Conservation (phyloP, 2,113 vertebrate species). For the Callaeas wilsoni region DNA sequence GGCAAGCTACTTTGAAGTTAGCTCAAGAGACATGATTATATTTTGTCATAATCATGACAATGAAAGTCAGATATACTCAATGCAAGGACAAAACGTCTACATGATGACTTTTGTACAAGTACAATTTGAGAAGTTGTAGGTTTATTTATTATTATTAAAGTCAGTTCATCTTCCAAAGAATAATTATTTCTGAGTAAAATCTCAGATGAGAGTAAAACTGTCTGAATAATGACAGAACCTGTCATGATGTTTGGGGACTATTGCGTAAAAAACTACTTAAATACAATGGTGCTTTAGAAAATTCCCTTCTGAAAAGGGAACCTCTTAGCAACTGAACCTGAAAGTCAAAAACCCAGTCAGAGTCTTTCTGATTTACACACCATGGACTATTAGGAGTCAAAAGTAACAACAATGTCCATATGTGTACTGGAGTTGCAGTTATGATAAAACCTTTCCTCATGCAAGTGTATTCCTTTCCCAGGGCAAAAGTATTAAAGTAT, state of each 20-base stretch:
- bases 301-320: neutral
- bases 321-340: neutral
- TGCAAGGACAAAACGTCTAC: neutral
- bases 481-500: neutral
- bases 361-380: neutral
- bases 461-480: neutral
- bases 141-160: neutral
- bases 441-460: neutral
- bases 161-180: neutral
- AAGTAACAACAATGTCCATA: neutral
- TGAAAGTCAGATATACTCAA: neutral
- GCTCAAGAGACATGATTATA: neutral
- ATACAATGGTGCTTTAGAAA: neutral
- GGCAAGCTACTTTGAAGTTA: neutral
- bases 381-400: neutral
- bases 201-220: neutral
- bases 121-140: neutral
- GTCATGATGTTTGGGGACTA: neutral
- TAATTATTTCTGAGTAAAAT: neutral
- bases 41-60: neutral
- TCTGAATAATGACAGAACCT: neutral
- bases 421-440: neutral
- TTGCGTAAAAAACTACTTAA: neutral
- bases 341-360: neutral
- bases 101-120: neutral